These are phyloP conservation scores for Lepus europaeus DNA, from an alignment of 2,113 vertebrate species.

Conservation along the genomic window DNA sequence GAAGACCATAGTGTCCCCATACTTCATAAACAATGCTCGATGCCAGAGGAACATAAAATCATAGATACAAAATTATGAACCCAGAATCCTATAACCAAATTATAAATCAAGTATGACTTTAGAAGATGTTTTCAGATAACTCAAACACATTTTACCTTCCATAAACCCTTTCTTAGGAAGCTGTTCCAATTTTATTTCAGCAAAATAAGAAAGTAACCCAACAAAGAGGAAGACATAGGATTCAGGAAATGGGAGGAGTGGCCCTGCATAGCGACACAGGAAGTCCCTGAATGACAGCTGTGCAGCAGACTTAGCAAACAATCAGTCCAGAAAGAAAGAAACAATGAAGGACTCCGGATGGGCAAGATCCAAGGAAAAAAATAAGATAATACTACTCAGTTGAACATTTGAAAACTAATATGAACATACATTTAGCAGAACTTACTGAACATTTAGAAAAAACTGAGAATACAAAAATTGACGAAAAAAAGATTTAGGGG, in stretches of 20 bases:
- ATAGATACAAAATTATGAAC: slow-evolving; percentile 37
- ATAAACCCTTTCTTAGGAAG: neutral
- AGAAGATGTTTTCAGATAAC: neutral
- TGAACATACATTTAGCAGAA: neutral
- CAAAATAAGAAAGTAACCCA: neutral
- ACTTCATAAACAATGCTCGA: neutral
- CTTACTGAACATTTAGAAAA: neutral
- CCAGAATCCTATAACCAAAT: neutral
- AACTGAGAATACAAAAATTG: neutral
- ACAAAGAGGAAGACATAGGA: neutral
- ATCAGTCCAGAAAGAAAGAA: neutral
- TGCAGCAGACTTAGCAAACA: neutral
- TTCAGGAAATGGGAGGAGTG: neutral
- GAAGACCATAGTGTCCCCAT: neutral
- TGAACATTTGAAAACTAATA: slow-evolving; percentile 36
- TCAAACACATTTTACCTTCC: neutral
- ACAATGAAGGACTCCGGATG: neutral
- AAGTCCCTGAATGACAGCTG: neutral
- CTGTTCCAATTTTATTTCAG: neutral
- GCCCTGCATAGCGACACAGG: neutral
- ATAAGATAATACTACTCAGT: neutral
- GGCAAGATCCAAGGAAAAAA: neutral
- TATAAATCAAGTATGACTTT: neutral
- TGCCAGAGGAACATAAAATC: neutral
- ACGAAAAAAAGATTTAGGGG: neutral